Evolutionary conservation across 2,113 vertebrate species (phyloP).

Genomic region (Rhinoptilus africanus): DNA sequence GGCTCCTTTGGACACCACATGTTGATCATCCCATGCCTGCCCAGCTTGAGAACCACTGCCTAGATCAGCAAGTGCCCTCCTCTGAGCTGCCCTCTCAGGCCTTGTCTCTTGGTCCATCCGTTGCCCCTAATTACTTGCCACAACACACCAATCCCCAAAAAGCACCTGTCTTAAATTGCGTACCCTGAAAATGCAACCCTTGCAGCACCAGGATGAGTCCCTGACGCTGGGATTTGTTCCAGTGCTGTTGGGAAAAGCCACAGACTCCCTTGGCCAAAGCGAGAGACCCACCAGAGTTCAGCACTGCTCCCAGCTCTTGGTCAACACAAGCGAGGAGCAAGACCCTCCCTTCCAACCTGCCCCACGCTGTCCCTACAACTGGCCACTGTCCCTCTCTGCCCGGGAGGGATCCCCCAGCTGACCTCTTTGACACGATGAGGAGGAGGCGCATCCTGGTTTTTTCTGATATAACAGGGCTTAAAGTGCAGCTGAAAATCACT

Average conservation of each 20-base stretch:
- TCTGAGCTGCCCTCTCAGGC: neutral
- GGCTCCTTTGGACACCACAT: neutral
- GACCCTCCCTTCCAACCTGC: neutral
- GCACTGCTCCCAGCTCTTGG: neutral
- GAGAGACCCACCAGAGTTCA: neutral
- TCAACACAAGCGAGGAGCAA: accelerated
- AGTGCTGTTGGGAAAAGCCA: neutral
- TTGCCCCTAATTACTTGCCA: neutral
- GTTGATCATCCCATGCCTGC: neutral
- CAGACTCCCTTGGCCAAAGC: neutral
- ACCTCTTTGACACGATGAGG: neutral
- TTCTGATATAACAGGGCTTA: neutral
- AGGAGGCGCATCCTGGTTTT: neutral
- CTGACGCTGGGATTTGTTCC: neutral
- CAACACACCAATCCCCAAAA: accelerated
- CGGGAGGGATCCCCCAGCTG: neutral
- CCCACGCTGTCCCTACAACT: neutral
- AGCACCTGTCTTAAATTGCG: neutral
- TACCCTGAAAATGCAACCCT: neutral
- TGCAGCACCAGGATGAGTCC: neutral
- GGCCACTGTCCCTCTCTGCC: neutral
- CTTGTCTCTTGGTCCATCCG: neutral
- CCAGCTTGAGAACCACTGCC: neutral
- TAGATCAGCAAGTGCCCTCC: neutral
- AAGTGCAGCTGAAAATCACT: neutral